Conservation (phyloP, 2,888 invertebrate species). For the Rotaria macrura region DNA sequence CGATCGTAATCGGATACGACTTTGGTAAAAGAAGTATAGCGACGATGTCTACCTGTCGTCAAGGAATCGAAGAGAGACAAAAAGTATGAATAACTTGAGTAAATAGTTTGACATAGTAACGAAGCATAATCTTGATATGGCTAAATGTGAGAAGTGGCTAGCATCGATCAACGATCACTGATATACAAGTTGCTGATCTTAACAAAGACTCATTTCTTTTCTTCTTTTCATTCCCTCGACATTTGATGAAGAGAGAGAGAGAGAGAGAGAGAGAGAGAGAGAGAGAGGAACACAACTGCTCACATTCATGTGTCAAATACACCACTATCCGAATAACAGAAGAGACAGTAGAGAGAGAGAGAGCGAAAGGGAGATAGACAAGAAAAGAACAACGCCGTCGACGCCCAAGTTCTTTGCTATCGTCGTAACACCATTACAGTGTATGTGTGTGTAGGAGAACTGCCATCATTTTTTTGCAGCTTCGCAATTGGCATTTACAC, state of each 20-base stretch:
- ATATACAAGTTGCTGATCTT: background rate
- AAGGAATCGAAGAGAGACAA: background rate
- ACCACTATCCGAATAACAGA: background rate
- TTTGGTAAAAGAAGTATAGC: background rate
- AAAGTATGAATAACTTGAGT: background rate
- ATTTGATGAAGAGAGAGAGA: background rate
- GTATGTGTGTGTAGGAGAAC: background rate
- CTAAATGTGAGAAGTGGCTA: background rate
- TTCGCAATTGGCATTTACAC: background rate
- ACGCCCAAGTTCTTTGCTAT: background rate
- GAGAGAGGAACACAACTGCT: background rate
- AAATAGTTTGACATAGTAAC: background rate
- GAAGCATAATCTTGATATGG: background rate
- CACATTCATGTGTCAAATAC: constrained; percentile 3
- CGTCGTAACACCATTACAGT: background rate
- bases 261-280: background rate
- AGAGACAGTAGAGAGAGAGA: background rate
- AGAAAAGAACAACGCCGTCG: background rate
- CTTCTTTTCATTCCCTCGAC: background rate
- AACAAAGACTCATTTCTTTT: background rate
- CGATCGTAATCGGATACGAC: background rate
- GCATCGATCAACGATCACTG: background rate
- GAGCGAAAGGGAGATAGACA: no score
- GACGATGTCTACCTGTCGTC: background rate
- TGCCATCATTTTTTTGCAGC: background rate